phyloP scores from a whole-genome alignment of 2,888 invertebrate species.

The Coenonympha glycerion region DNA sequence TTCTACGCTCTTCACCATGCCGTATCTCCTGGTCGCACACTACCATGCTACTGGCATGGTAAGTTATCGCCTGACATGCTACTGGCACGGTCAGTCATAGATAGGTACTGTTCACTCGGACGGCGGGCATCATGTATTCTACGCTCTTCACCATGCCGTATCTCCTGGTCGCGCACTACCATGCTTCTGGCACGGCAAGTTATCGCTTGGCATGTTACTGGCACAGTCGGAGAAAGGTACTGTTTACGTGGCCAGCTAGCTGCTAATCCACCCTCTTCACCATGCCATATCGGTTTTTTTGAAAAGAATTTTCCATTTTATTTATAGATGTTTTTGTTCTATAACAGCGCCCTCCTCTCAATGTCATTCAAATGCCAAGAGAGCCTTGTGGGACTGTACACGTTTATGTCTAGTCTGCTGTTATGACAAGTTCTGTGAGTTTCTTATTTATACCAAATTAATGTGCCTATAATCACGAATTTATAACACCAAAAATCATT shows the following conservation, averaged over 20 bases:
- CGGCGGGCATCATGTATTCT: slow-evolving; percentile 97
- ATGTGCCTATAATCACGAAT: no score
- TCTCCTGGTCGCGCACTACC: slow-evolving; percentile 93
- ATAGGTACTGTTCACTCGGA: slow-evolving; percentile 93
- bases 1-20: slow-evolving; percentile 97
- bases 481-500: no score
- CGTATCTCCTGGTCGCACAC: slow-evolving; percentile 93
- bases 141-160: slow-evolving; percentile 98
- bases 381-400: no score
- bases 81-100: slow-evolving; percentile 86
- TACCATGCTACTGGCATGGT: slow-evolving; percentile 95
- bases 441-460: no score
- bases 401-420: no score
- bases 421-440: no score
- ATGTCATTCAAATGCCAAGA: no score
- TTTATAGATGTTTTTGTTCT: no score
- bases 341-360: no score
- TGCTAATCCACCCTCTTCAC: slow-evolving; percentile 98
- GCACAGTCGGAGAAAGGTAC: slow-evolving; percentile 86
- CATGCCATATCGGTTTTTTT: slow-evolving; percentile 96
- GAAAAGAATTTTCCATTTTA: no score
- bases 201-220: slow-evolving; percentile 86
- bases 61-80: slow-evolving; percentile 40
- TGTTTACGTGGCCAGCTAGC: slow-evolving; percentile 95
- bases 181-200: slow-evolving; percentile 91